Evolutionary conservation across 2,888 invertebrate genomes (phyloP), one percentile per base, ranked within the genome.

Genomic region (Lordiphosa fenestrarum): DNA sequence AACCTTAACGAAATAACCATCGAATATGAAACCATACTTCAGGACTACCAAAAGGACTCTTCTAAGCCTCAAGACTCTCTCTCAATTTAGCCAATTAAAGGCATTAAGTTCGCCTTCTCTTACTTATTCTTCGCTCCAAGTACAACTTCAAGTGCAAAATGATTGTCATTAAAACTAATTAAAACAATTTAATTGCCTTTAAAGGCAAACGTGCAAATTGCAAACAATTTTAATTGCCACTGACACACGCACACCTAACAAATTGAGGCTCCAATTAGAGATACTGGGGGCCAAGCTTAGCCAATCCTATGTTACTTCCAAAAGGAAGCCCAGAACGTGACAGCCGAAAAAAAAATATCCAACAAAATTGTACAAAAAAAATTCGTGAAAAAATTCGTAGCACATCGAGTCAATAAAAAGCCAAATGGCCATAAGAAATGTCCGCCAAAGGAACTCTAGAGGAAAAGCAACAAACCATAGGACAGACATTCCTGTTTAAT

Each of bases 341-440:
- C 60, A 51, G 48, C 51, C 37, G 15, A 7, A 7, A 36, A 47
- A 41, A 62, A 49, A 21, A 25, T 40, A 37, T 4, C 42, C 19
- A 6, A 13, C 35, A 40, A 30, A 21, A 38, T 19, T 41, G 33
- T 56, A 57, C 41, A 39, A 38, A 66, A 38, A 66, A 42, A 55
- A 48, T 23, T 6, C 6, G 1, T 6, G 6, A 25, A 25, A 19
- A 15, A 33, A 9, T 40, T 6, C 15, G 47, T 42, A 33, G 13
- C 64, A 41, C 66, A 57, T 58, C 57, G 58, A 84, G 74, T 77
- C 82, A 81, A 77, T 77, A 81, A 77, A 84, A 84, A 84, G 68
- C 66, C 71, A 74, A 84, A 77, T 77, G 84, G 84, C 84, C 76
- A 76, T 73, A 84, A 76, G 84, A 68, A 77, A 81, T 84, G 72